Conservation (phyloP, 2,888 invertebrate species). For the Ptilodon capucinus region DNA sequence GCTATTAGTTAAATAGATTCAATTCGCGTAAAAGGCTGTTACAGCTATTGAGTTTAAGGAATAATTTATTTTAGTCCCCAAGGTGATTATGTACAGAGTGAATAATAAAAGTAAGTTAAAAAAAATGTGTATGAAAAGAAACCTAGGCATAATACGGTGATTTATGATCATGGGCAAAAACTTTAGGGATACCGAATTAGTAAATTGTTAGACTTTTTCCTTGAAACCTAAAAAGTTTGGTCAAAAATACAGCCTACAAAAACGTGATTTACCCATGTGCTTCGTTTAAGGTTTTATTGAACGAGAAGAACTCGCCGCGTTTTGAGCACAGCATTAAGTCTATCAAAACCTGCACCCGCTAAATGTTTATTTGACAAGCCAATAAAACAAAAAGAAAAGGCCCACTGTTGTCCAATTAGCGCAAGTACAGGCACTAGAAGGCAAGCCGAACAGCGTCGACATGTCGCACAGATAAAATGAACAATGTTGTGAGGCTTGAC, state of each 20-base stretch:
- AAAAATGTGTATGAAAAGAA: background rate
- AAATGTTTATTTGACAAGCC: background rate
- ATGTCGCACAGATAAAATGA: constrained; percentile 37
- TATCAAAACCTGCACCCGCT: background rate
- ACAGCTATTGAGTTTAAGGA: background rate
- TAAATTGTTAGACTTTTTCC: background rate
- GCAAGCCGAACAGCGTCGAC: constrained; percentile 28
- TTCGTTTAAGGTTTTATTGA: no score
- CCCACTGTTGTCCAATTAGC: constrained; percentile 21
- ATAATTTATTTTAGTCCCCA: background rate
- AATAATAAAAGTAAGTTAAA: background rate
- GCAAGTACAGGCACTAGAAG: constrained; percentile 17
- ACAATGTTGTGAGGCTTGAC: constrained; percentile 35
- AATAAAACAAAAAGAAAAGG: constrained; percentile 9
- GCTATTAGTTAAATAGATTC: constrained; percentile 18
- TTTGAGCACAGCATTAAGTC: background rate
- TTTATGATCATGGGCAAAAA: background rate
- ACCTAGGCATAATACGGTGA: background rate
- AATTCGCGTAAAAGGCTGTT: constrained; percentile 4
- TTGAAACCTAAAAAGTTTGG: background rate
- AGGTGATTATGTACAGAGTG: background rate
- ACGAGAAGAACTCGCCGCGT: background rate
- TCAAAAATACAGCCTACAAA: background rate
- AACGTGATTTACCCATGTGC: background rate
- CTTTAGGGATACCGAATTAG: background rate